Percentiles rank a stretch among this genome's conserved stretches.
These are phyloP conservation scores for honey bee (Apis mellifera) DNA, from an alignment of 1,140 invertebrate genomes.

Conservation along the genomic window DNA sequence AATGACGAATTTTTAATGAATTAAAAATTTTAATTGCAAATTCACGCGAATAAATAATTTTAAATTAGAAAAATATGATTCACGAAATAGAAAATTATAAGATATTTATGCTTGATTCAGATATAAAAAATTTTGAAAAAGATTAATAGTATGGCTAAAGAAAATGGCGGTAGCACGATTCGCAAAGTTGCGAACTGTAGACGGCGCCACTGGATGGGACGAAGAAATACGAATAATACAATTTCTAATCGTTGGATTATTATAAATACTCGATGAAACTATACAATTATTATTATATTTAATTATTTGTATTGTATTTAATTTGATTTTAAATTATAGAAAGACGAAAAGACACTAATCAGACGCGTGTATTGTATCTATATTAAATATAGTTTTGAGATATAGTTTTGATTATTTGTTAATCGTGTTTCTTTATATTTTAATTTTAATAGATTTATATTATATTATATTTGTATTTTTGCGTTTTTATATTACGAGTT, in stretches of 20 bases:
- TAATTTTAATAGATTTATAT: too few species aligned
- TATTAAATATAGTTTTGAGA: neutral
- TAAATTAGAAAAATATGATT: neutral
- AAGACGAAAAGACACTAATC: neutral
- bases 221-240: neutral
- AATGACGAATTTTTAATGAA: too few species aligned
- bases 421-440: neutral
- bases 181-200: slow-evolving; percentile 50
- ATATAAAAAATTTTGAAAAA: neutral
- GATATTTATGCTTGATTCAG: neutral
- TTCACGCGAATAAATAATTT: too few species aligned
- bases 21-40: neutral
- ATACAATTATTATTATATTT: too few species aligned
- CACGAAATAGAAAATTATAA: neutral
- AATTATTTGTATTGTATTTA: too few species aligned
- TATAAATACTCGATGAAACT: neutral
- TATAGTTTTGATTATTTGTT: too few species aligned
- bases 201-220: slow-evolving; percentile 62
- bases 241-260: neutral
- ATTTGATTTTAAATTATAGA: neutral
- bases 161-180: slow-evolving; percentile 61
- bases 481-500: neutral
- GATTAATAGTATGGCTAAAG: slow-evolving; percentile 30
- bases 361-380: too few species aligned
- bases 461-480: neutral